phyloP scores from a whole-genome alignment of 2,113 vertebrate species.

The Cyrtonyx montezumae region DNA sequence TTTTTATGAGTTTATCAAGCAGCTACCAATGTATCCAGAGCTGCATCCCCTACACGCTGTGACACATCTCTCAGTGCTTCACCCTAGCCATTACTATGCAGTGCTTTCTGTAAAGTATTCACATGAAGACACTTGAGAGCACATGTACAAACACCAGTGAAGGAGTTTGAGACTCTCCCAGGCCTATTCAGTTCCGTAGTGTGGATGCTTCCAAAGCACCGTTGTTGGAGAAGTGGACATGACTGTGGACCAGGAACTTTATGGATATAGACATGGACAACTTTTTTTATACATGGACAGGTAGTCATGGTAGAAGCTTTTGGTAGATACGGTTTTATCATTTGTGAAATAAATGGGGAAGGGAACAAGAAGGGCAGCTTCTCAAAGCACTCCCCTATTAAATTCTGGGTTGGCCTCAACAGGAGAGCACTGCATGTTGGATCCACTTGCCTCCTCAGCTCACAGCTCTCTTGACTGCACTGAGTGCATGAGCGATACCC shows the following conservation, averaged over 20 bases:
- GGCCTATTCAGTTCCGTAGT: background rate
- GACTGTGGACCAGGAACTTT: background rate
- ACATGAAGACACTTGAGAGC: background rate
- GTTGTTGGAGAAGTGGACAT: background rate
- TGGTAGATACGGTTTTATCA: background rate
- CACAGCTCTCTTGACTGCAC: accelerated
- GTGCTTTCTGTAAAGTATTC: background rate
- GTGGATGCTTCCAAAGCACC: background rate
- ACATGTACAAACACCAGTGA: accelerated
- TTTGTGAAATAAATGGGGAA: background rate
- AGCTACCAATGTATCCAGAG: background rate
- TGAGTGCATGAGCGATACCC: background rate
- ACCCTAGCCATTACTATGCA: background rate
- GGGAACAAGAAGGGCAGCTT: background rate
- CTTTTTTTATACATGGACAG: no score
- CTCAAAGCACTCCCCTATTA: accelerated
- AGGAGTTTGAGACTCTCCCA: background rate
- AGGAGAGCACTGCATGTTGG: background rate
- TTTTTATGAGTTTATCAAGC: background rate
- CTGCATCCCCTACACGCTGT: background rate
- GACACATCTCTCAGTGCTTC: background rate
- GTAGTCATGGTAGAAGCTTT: background rate
- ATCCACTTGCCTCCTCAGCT: background rate
- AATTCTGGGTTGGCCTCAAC: background rate
- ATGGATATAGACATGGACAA: no score